A percentile compares a stretch with the other conserved stretches of the same genome.
Conservation (phyloP, 2,113 vertebrate genomes). For the Nothocercus julius region DNA sequence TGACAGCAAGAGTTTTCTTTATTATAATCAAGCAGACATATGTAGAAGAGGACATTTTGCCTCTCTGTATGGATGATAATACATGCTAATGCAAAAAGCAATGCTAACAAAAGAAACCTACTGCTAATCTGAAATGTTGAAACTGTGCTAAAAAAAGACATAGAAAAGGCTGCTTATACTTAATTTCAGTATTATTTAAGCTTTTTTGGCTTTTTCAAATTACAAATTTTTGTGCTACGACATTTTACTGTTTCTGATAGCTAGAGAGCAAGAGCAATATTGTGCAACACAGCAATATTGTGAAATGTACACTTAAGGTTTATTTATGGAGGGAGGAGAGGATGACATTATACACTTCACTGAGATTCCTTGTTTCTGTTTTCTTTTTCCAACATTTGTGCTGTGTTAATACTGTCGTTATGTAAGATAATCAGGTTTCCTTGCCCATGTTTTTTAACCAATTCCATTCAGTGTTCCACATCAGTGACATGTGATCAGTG, state of each 20-base stretch:
- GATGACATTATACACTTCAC: neutral
- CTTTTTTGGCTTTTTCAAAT: neutral
- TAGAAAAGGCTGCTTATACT: neutral
- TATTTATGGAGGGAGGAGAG: neutral
- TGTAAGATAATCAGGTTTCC: neutral
- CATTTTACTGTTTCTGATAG: neutral
- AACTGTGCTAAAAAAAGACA: fast-evolving
- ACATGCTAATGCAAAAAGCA: neutral
- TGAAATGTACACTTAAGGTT: neutral
- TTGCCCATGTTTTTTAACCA: neutral
- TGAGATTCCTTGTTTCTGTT: neutral
- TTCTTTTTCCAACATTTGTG: neutral
- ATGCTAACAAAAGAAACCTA: neutral
- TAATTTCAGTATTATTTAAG: neutral
- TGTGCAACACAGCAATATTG: neutral
- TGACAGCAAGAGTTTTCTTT: slow-evolving; percentile 30
- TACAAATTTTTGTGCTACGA: neutral
- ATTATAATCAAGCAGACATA: slow-evolving; percentile 8
- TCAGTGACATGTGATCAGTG: neutral
- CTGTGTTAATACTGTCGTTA: neutral
- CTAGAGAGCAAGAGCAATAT: neutral
- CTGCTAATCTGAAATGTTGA: neutral
- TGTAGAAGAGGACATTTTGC: neutral
- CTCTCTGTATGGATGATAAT: neutral
- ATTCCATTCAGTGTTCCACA: neutral